A percentile compares a stretch with the other conserved stretches of the same genome.
These are phyloP conservation scores for Lytechinus variegatus DNA, from an alignment of 35 echinoderm and acorn worm species.

Conservation along the genomic window DNA sequence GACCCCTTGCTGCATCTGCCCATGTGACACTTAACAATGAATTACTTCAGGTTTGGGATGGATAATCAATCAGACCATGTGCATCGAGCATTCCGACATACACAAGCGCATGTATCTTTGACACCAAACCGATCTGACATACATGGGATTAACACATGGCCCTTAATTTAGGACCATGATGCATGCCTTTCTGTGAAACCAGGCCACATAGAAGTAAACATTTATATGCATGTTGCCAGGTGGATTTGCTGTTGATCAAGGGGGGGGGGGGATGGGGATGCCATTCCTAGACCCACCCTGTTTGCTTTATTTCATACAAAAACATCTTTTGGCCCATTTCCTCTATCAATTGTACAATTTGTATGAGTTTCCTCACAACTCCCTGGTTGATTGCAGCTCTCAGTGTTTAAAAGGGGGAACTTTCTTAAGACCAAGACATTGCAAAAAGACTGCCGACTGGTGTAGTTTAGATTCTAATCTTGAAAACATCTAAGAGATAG, in stretches of 20 bases:
- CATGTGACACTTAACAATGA: neutral
- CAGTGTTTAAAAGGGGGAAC: no score
- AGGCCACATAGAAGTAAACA: neutral
- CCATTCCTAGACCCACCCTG: no score
- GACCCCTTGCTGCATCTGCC: neutral
- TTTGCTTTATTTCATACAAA: no score
- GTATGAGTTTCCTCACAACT: no score
- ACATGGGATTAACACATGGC: neutral
- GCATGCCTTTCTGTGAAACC: neutral
- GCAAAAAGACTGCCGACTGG: no score
- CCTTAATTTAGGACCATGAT: neutral
- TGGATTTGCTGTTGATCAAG: neutral
- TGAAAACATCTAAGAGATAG: no score
- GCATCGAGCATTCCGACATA: neutral
- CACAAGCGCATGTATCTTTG: neutral
- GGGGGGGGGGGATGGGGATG: no score
- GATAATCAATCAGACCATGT: neutral
- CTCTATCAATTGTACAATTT: no score
- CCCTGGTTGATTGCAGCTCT: no score
- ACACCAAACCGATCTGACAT: neutral
- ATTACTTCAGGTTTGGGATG: neutral
- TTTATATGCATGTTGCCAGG: neutral
- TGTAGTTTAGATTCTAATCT: no score
- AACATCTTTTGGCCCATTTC: no score
- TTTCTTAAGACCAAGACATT: no score